Conservation (phyloP, 1,140 invertebrate genomes). For the Drosophila navojoa region DNA sequence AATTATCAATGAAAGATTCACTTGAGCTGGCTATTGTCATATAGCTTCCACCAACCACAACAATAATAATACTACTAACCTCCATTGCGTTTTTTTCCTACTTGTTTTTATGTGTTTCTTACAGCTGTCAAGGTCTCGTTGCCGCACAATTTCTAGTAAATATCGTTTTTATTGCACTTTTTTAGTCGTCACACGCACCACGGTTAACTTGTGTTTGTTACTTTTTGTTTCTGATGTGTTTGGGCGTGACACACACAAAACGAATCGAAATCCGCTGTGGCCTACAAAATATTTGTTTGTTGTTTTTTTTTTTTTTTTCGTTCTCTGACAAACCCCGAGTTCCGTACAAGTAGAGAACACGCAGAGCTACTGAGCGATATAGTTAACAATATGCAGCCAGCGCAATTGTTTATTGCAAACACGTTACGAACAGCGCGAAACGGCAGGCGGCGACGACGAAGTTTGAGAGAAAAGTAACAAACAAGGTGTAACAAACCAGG, state of each 20-base stretch:
- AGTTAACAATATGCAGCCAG: conserved; percentile 45
- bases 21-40: conserved; percentile 32
- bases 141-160: conserved; percentile 42
- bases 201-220: conserved; percentile 33
- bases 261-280: conserved; percentile 39
- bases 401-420: conserved; percentile 47
- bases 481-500: conserved; percentile 49
- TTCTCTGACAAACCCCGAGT: conserved; percentile 37
- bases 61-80: conserved; percentile 59
- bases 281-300: conserved; percentile 42
- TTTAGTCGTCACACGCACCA: conserved; percentile 57
- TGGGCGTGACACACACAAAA: conserved; percentile 72
- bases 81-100: conserved; percentile 51
- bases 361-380: conserved; percentile 24
- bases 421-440: conserved; percentile 37
- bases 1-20: conserved; percentile 68
- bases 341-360: conserved; percentile 11
- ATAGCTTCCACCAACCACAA: conserved; percentile 10
- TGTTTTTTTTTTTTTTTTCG: conserved; percentile 26
- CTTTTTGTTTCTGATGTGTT: conserved; percentile 45
- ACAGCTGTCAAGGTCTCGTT: conserved; percentile 29
- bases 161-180: conserved; percentile 52
- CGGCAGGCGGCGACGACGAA: conserved; percentile 27
- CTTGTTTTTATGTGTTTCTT: conserved; percentile 18
- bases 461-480: conserved; percentile 36